phyloP scores from a whole-genome alignment of 2,888 invertebrate species.

The Lacanobia wlatinum region DNA sequence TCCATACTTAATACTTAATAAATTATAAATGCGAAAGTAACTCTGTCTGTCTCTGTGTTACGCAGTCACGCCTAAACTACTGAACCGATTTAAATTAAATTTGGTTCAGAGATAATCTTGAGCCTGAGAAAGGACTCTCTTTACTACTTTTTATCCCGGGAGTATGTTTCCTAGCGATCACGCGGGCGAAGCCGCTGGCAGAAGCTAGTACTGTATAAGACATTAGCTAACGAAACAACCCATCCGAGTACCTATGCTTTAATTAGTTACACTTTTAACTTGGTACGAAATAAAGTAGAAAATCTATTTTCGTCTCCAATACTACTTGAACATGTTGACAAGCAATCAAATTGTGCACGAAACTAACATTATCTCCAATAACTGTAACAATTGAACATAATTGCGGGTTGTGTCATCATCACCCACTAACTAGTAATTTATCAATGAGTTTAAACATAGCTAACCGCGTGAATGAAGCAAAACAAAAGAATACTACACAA shows the following conservation, averaged over 20 bases:
- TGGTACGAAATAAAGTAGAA: not conserved
- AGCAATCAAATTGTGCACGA: conserved; percentile 20
- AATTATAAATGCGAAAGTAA: too few species aligned
- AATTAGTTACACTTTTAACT: not conserved
- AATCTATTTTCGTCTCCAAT: conserved; percentile 21
- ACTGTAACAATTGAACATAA: conserved; percentile 21
- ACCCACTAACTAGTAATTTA: conserved; percentile 1
- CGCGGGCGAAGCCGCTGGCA: too few species aligned
- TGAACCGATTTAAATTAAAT: too few species aligned
- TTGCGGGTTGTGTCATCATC: conserved; percentile 20
- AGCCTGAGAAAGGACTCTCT: too few species aligned
- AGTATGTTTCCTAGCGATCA: too few species aligned
- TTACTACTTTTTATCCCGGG: too few species aligned
- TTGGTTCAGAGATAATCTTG: too few species aligned
- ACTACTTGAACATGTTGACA: conserved; percentile 16
- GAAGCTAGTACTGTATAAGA: too few species aligned
- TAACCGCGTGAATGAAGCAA: conserved; percentile 7
- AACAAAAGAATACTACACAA: conserved; percentile 21
- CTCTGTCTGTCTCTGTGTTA: too few species aligned
- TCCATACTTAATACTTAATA: too few species aligned
- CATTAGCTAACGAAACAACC: not conserved
- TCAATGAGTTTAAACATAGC: conserved; percentile 3
- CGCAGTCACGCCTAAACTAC: too few species aligned
- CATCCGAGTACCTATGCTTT: not conserved
- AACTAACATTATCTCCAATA: not conserved